Percentiles rank a stretch among this genome's conserved stretches.
Conservation (phyloP, 2,113 vertebrate species). For the Callopanchax toddi region DNA sequence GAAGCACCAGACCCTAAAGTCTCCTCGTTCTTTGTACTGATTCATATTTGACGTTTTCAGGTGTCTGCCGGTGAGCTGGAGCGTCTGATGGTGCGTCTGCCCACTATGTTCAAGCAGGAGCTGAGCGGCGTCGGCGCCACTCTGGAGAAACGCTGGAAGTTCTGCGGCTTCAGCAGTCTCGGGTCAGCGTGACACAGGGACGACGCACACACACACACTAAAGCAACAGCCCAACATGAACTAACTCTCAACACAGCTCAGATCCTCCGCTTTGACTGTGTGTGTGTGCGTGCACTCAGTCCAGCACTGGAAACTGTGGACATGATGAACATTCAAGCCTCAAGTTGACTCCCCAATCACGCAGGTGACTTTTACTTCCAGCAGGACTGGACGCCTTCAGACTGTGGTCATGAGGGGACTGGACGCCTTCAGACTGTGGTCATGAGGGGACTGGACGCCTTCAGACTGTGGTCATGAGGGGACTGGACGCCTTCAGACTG, state of each 20-base stretch:
- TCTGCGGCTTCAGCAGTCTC: constrained; percentile 94
- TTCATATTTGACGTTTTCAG: constrained; percentile 65
- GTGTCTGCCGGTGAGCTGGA: constrained; percentile 92
- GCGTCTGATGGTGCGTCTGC: constrained; percentile 89
- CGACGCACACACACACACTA: constrained; percentile 19
- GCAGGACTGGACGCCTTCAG: background rate
- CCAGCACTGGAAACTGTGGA: constrained; percentile 19
- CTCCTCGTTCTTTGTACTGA: rapidly evolving
- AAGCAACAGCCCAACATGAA: background rate
- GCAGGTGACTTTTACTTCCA: background rate
- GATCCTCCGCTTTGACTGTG: background rate
- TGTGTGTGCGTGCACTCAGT: background rate
- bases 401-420: too few species aligned
- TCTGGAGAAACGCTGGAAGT: constrained; percentile 96
- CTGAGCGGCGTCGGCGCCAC: constrained; percentile 96
- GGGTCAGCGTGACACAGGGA: constrained; percentile 83
- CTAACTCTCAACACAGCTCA: too few species aligned
- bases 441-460: too few species aligned
- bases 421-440: too few species aligned
- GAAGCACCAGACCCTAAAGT: background rate
- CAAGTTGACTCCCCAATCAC: background rate
- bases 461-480: too few species aligned
- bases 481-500: too few species aligned
- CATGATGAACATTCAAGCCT: background rate
- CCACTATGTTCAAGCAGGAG: constrained; percentile 94